These are phyloP conservation scores for Campoletis sonorensis DNA, from an alignment of 1,140 invertebrate species.

Conservation along the genomic window DNA sequence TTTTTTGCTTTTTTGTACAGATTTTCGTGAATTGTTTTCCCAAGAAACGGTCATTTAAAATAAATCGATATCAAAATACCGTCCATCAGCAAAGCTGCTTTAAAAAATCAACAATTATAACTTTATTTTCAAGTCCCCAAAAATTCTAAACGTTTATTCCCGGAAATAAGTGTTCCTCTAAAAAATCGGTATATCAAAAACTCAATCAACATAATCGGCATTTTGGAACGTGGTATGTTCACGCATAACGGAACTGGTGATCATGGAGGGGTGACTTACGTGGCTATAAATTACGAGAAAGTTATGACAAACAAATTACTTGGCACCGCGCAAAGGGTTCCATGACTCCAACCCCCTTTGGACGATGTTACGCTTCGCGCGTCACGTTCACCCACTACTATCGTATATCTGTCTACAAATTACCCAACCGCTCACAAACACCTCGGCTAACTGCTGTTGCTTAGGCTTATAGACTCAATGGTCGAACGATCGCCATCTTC, in stretches of 20 bases:
- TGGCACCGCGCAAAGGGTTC: constrained; percentile 50
- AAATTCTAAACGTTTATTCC: too few species aligned
- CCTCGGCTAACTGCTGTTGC: constrained; percentile 65
- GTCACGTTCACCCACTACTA: constrained; percentile 54
- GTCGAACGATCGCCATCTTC: not conserved
- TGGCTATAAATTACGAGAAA: constrained; percentile 66
- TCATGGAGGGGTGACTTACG: constrained; percentile 33
- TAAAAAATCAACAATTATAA: too few species aligned
- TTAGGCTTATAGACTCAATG: not conserved
- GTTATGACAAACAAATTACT: constrained; percentile 73
- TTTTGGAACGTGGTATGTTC: not conserved
- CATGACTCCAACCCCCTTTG: not conserved
- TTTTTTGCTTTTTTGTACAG: not conserved
- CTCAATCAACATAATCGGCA: too few species aligned
- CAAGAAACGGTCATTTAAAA: too few species aligned
- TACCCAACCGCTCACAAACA: constrained; percentile 66
- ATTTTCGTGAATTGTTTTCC: not conserved
- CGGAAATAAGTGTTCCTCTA: too few species aligned
- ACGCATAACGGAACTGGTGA: not conserved
- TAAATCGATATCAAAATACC: too few species aligned
- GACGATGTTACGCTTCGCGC: constrained; percentile 48
- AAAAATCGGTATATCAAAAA: too few species aligned
- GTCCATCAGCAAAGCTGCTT: too few species aligned
- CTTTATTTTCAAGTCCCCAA: too few species aligned
- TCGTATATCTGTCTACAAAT: constrained; percentile 71